phyloP scores from a whole-genome alignment of 2,888 invertebrate species.

The Cylloceria caligata region DNA sequence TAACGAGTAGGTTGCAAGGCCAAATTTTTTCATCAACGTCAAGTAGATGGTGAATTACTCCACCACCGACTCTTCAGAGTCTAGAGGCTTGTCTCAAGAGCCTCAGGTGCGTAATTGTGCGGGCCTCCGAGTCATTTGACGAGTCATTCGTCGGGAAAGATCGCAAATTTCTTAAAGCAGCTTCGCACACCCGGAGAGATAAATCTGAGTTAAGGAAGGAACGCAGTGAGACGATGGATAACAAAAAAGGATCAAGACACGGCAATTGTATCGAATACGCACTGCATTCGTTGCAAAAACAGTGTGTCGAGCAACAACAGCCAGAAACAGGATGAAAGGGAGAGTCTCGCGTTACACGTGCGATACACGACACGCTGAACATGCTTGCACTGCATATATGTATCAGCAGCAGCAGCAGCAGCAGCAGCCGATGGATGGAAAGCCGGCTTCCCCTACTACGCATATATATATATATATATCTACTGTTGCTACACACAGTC shows the following conservation, averaged over 20 bases:
- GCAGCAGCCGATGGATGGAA: conserved; percentile 17
- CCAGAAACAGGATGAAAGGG: conserved; percentile 39
- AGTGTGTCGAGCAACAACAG: conserved; percentile 1
- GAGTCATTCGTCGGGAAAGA: background rate
- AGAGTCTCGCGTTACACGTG: conserved; percentile 52
- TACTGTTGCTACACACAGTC: conserved; percentile 5
- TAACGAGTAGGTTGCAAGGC: too few species aligned
- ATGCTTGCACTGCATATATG: conserved; percentile 8
- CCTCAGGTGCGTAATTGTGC: background rate
- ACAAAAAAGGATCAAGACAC: conserved; percentile 15
- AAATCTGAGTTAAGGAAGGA: background rate
- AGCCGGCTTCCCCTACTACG: conserved; percentile 13
- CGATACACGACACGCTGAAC: conserved; percentile 40
- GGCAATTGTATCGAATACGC: background rate
- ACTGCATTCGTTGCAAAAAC: conserved; percentile 6
- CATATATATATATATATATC: background rate
- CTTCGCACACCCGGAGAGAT: background rate
- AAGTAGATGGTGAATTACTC: too few species aligned
- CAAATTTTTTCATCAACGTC: too few species aligned
- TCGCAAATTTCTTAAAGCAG: background rate
- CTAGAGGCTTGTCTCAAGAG: background rate
- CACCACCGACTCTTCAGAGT: too few species aligned
- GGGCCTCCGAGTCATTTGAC: background rate
- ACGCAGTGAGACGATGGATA: too few species aligned
- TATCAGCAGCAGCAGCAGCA: conserved; percentile 12